Conservation (phyloP, 2,113 vertebrate genomes). For the Mobula birostris region DNA sequence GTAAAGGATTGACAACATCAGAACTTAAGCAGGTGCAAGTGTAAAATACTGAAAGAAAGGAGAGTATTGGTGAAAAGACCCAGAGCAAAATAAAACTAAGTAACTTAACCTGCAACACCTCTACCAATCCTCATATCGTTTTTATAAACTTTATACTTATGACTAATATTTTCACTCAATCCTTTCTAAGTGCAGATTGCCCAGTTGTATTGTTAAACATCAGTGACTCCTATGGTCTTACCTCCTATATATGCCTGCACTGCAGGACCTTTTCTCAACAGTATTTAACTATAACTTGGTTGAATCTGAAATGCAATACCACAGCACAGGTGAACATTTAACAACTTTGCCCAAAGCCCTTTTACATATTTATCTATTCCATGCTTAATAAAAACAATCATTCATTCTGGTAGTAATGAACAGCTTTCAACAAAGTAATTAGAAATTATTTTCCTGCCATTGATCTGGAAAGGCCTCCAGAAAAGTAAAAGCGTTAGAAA, state of each 20-base stretch:
- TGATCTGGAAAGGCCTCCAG: constrained; percentile 22
- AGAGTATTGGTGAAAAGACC: neutral
- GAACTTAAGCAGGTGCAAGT: neutral
- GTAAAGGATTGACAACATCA: neutral
- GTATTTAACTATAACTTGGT: neutral
- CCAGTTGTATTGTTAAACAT: neutral
- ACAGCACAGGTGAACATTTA: neutral
- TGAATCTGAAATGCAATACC: neutral
- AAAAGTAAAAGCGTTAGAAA: constrained; percentile 31
- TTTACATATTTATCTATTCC: neutral
- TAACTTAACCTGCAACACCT: too few species aligned
- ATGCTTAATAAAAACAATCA: constrained; percentile 20
- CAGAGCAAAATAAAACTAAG: neutral
- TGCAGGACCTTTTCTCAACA: neutral
- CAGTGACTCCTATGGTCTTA: neutral
- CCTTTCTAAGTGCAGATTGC: neutral
- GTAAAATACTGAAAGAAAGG: neutral
- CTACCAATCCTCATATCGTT: too few species aligned
- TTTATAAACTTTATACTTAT: neutral
- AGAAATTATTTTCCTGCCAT: constrained; percentile 25
- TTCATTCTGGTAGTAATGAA: constrained; percentile 29
- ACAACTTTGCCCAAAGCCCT: neutral
- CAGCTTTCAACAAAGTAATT: constrained; percentile 34
- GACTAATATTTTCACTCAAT: neutral
- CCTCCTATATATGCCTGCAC: neutral